Evolutionary conservation across 2,888 invertebrate genomes (phyloP), one percentile per base, ranked within the genome.

Genomic region (Microctonus aethiopoides): DNA sequence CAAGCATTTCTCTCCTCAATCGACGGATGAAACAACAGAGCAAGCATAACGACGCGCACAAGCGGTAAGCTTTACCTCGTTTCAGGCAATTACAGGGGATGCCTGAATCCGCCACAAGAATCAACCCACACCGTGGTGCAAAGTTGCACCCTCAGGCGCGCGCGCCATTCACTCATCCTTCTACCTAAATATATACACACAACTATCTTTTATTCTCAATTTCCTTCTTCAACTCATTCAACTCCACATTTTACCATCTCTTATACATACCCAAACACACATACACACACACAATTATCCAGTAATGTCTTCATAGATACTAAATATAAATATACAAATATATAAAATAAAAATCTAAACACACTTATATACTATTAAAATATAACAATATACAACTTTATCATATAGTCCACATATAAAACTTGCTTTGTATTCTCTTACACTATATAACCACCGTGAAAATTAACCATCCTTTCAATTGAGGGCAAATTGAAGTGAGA

Each of bases 31-130:
- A 68, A 72, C 68, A 69, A 72, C 72, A 72, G 68, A 68, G 71
- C 29, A 7, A 3, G 29, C 29, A 62, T 70, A 68, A 68, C 72
- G 60, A 46, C 16, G 61, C 70, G 72, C 69, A 70, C 71, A 62
- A 62, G 62, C 72, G 72, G 68, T 73, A 80, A 83, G 83, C 83
- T 84, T 84, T 80, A 84, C 81, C 84, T 85, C 83, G 83, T 84
- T 84, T 83, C 82, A 78, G 81, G 81, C 84, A 85, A 86, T 85
- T 85, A 85, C 83, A 81, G 80, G 80, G 80, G 81, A 82, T 82
- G 82, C 82, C 81, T 83, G 81, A 84, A 85, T 84, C 81, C 84
- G 80, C 85, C 85, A 80, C 85, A 84, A 84, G 83, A 84, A 85
- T 84, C 83, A 85, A 81, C 82, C 83, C 78, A 76, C 72, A 74